phyloP scores from a whole-genome alignment of 2,797 vertebrate species.

The Poecile montanus region DNA sequence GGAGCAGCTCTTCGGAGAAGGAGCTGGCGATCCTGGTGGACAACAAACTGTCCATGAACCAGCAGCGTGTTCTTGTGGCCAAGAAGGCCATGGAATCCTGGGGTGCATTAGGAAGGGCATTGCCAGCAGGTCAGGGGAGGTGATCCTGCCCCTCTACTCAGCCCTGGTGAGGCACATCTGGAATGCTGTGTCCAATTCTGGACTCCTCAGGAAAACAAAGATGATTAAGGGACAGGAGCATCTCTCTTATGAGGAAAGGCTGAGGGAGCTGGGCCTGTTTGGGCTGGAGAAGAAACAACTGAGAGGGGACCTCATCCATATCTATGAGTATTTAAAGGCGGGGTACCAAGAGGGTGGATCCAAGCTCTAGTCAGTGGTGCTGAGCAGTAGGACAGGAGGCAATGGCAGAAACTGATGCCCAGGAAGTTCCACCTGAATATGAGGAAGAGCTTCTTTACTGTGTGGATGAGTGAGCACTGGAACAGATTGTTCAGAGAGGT shows the following conservation, averaged over 20 bases:
- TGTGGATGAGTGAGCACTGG: not conserved
- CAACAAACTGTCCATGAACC: not conserved
- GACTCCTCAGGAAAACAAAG: not conserved
- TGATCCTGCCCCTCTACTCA: not conserved
- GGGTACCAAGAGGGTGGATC: not conserved
- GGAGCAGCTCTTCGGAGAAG: not conserved
- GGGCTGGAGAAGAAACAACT: not conserved
- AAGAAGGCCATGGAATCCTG: not conserved
- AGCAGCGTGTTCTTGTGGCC: not conserved
- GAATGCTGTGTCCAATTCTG: not conserved
- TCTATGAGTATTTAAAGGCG: not conserved
- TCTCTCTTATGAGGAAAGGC: not conserved
- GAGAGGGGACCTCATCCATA: not conserved
- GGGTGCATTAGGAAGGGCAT: rapidly evolving
- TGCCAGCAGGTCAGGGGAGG: not conserved
- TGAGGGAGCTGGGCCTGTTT: not conserved
- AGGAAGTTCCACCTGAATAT: not conserved
- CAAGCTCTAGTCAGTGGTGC: not conserved
- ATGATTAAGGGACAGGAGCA: not conserved
- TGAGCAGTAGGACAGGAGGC: rapidly evolving
- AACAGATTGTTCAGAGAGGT: not conserved
- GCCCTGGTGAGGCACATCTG: not conserved
- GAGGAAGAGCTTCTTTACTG: not conserved
- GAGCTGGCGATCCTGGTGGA: not conserved
- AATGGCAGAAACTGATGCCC: not conserved